Evolutionary conservation across 2,113 vertebrate species (phyloP).

Genomic region (Dromaius novaehollandiae): DNA sequence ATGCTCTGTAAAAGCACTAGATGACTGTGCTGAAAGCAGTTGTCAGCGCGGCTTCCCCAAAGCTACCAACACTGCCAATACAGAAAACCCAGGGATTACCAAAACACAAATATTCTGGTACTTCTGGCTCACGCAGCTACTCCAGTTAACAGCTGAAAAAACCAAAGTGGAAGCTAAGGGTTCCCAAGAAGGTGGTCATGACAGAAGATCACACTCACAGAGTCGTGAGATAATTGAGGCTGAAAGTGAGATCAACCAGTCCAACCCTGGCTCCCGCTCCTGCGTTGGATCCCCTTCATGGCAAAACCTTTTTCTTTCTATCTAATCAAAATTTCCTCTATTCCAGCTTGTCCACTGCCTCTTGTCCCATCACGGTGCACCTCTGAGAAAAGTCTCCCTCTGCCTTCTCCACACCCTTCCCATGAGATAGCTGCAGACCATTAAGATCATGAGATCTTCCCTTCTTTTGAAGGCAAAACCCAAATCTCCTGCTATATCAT

Average conservation of each 20-base stretch:
- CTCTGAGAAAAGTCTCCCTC: neutral
- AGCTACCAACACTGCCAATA: neutral
- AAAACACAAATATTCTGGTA: neutral
- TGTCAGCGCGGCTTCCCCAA: neutral
- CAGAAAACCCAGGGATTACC: neutral
- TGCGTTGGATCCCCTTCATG: neutral
- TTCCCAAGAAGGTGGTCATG: neutral
- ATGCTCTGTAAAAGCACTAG: neutral
- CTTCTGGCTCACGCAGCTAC: neutral
- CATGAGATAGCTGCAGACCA: neutral
- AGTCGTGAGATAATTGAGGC: accelerated
- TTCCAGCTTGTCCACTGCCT: neutral
- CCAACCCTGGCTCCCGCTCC: neutral
- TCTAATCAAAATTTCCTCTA: neutral
- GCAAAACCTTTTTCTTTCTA: neutral
- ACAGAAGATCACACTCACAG: neutral
- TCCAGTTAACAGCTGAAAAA: neutral
- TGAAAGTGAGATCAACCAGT: neutral
- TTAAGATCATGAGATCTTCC: neutral
- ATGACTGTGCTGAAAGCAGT: neutral
- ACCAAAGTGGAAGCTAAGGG: accelerated
- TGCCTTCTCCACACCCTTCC: neutral
- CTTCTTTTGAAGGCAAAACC: neutral
- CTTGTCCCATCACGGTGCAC: neutral
- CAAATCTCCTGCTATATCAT: neutral